Percentiles rank a stretch among this genome's conserved stretches.
Evolutionary conservation across 2,113 vertebrate species (phyloP).

Genomic region (Chamaetylas fuelleborni): DNA sequence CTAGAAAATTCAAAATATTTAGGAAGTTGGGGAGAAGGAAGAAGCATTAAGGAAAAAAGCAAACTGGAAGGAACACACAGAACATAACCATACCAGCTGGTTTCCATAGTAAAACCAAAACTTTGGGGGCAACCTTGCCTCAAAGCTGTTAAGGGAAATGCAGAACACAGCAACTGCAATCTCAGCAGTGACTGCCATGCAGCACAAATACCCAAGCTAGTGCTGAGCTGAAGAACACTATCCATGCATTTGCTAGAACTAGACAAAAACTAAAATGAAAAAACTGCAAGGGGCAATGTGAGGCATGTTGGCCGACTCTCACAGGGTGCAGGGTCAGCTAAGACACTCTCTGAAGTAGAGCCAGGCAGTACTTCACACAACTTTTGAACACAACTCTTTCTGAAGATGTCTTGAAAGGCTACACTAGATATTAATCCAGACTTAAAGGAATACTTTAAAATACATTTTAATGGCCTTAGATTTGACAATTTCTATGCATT

Average conservation of each 20-base stretch:
- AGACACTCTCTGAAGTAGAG: neutral
- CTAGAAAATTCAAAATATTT: neutral
- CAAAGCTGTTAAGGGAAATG: neutral
- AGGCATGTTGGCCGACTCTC: neutral
- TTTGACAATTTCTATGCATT: neutral
- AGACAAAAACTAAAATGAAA: neutral
- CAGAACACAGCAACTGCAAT: neutral
- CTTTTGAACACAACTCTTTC: neutral
- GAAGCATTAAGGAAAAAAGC: neutral
- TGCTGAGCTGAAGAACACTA: neutral
- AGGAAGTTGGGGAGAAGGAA: neutral
- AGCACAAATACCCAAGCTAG: rapidly evolving
- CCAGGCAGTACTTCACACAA: neutral
- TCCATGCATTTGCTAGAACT: neutral
- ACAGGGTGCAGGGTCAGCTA: neutral
- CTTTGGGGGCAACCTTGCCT: neutral
- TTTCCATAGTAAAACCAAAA: neutral
- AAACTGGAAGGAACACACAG: neutral
- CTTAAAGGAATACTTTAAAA: neutral
- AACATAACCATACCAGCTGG: neutral
- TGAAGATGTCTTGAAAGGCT: neutral
- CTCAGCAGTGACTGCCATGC: neutral
- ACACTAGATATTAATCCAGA: neutral
- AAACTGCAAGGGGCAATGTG: rapidly evolving
- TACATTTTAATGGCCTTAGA: neutral